A percentile compares a stretch with the other conserved stretches of the same genome.
Conservation (phyloP, 2,797 vertebrate species). For the Molossus molossus region DNA sequence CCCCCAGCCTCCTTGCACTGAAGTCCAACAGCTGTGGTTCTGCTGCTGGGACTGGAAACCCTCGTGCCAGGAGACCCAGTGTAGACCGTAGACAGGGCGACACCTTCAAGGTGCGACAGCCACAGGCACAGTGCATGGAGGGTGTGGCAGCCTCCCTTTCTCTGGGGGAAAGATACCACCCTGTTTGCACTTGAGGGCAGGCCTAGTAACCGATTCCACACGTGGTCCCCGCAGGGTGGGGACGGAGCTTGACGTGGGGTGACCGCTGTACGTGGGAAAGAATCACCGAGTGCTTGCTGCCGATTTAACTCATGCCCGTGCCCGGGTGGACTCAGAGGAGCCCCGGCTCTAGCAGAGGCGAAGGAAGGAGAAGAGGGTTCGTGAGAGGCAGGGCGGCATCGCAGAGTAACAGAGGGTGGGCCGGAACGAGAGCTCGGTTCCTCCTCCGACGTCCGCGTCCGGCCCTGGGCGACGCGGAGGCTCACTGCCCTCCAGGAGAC, state of each 20-base stretch:
- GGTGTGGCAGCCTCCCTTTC: not conserved
- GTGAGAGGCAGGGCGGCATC: fast-evolving
- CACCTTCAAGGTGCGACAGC: fast-evolving
- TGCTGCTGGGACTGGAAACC: not conserved
- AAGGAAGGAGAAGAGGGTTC: too few species aligned
- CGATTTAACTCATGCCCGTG: not conserved
- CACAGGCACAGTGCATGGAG: fast-evolving
- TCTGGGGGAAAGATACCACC: too few species aligned
- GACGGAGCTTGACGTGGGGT: not conserved
- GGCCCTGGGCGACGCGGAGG: not conserved
- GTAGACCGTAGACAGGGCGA: not conserved
- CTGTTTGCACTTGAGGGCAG: fast-evolving
- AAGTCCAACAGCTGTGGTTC: not conserved
- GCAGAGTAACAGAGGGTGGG: too few species aligned
- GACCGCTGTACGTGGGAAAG: not conserved
- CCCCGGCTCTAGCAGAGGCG: not conserved
- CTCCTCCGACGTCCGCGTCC: fast-evolving
- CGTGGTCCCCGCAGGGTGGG: fast-evolving
- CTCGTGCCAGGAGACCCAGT: not conserved
- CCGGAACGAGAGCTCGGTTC: not conserved
- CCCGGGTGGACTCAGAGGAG: not conserved
- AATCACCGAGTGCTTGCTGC: not conserved
- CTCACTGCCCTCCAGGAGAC: not conserved
- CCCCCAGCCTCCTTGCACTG: not conserved
- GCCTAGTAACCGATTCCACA: fast-evolving